Evolutionary conservation across 2,113 vertebrate genomes (phyloP).

Genomic region (Tinamus guttatus): DNA sequence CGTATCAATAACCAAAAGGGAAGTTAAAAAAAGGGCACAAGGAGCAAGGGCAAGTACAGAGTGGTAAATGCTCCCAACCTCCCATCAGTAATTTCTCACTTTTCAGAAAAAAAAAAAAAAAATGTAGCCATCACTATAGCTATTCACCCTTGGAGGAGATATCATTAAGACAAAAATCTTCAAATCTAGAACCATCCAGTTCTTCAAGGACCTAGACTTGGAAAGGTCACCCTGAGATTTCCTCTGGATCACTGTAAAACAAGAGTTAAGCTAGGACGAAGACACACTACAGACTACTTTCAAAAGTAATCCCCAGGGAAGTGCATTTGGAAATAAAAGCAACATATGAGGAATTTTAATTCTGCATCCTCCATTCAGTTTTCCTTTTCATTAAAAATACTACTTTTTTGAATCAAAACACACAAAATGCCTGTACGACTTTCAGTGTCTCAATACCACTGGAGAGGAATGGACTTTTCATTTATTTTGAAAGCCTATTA

Average conservation of each 20-base stretch:
- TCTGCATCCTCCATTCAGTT: not conserved
- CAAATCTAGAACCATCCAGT: not conserved
- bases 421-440: not conserved
- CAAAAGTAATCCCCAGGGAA: not conserved
- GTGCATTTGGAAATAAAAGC: conserved; percentile 10
- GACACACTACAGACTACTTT: not conserved
- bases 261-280: not conserved
- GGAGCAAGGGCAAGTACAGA: not conserved
- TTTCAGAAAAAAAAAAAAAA: not conserved
- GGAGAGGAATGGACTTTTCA: not conserved
- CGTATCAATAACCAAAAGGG: not conserved
- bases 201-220: not conserved
- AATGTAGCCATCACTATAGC: rapidly evolving
- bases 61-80: not conserved
- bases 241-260: not conserved
- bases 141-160: not conserved
- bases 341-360: conserved; percentile 11
- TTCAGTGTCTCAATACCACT: not conserved
- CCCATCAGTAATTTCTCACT: not conserved
- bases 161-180: not conserved
- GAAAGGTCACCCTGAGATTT: not conserved
- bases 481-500: conserved; percentile 25
- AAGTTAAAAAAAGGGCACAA: not conserved
- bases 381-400: not conserved
- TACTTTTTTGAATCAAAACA: not conserved